phyloP scores from a whole-genome alignment of 2,888 invertebrate genomes.

The Drosophila tripunctata region DNA sequence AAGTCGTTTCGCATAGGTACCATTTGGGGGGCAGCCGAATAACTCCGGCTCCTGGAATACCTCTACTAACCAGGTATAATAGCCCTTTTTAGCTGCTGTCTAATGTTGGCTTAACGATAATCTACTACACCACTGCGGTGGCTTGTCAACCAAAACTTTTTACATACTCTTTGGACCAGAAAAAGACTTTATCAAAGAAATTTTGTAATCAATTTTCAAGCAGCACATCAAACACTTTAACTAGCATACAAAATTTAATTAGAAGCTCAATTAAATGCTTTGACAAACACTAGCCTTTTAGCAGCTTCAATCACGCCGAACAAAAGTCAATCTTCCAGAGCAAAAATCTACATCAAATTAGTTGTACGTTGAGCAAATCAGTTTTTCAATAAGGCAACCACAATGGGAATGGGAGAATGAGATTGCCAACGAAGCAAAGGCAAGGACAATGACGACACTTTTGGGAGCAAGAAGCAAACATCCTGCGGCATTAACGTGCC shows the following conservation, averaged over 20 bases:
- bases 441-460: slow-evolving; percentile 32
- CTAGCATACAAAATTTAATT: slow-evolving; percentile 21
- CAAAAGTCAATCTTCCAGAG: slow-evolving; percentile 2
- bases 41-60: neutral
- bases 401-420: slow-evolving; percentile 49
- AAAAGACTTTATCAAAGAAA: slow-evolving; percentile 19
- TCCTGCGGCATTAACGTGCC: slow-evolving; percentile 34
- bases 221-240: slow-evolving; percentile 16
- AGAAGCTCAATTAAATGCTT: slow-evolving; percentile 21
- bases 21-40: slow-evolving; percentile 32
- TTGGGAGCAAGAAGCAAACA: slow-evolving; percentile 32
- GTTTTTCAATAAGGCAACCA: slow-evolving; percentile 50
- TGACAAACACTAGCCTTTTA: neutral
- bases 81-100: slow-evolving; percentile 22
- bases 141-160: slow-evolving; percentile 20
- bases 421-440: slow-evolving; percentile 13
- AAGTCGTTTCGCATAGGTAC: slow-evolving; percentile 29
- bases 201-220: slow-evolving; percentile 21
- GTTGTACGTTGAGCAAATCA: slow-evolving; percentile 45
- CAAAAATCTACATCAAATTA: slow-evolving; percentile 18
- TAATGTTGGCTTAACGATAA: slow-evolving; percentile 50
- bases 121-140: slow-evolving; percentile 45
- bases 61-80: slow-evolving; percentile 21
- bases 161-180: neutral
- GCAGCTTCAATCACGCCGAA: neutral